phyloP scores from a whole-genome alignment of 2,888 invertebrate genomes.

The Asteroscopus sphinx region DNA sequence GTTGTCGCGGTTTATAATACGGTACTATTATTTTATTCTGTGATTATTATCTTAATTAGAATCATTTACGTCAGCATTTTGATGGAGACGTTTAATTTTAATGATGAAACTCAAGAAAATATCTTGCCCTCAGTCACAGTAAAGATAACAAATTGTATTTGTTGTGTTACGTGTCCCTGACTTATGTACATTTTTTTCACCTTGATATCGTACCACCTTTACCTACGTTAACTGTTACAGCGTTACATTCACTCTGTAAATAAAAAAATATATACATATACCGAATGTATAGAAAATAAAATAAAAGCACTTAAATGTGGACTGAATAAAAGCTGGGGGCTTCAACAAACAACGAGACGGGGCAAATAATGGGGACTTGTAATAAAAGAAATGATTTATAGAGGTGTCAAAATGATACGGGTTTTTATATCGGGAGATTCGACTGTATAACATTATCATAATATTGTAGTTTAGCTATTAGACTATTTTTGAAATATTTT shows the following conservation, averaged over 20 bases:
- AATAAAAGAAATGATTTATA: conserved; percentile 86
- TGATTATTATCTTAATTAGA: too few relatives aligned
- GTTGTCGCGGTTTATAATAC: too few relatives aligned
- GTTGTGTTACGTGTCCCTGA: conserved; percentile 22
- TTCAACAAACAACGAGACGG: conserved; percentile 71
- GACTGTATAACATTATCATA: conserved; percentile 7
- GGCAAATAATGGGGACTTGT: conserved; percentile 74
- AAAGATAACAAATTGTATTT: conserved; percentile 14
- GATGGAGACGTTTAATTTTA: background rate
- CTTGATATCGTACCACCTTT: conserved; percentile 42
- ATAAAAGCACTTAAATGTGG: conserved; percentile 63
- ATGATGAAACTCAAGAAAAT: background rate
- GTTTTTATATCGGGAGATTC: conserved; percentile 53
- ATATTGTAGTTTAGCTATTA: background rate
- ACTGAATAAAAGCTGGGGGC: conserved; percentile 68
- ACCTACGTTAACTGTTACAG: conserved; percentile 25
- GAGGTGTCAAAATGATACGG: conserved; percentile 73
- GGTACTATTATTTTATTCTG: too few relatives aligned
- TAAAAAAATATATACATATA: too few relatives aligned
- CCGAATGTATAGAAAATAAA: conserved; percentile 55
- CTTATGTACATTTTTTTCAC: conserved; percentile 42
- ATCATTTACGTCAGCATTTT: background rate
- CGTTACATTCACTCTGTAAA: conserved; percentile 38
- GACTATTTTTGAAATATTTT: too few relatives aligned
- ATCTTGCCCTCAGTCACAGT: background rate